Base-by-base conservation (phyloP, 2,888 invertebrate species). In the Xanthostigma xanthostigma region DNA sequence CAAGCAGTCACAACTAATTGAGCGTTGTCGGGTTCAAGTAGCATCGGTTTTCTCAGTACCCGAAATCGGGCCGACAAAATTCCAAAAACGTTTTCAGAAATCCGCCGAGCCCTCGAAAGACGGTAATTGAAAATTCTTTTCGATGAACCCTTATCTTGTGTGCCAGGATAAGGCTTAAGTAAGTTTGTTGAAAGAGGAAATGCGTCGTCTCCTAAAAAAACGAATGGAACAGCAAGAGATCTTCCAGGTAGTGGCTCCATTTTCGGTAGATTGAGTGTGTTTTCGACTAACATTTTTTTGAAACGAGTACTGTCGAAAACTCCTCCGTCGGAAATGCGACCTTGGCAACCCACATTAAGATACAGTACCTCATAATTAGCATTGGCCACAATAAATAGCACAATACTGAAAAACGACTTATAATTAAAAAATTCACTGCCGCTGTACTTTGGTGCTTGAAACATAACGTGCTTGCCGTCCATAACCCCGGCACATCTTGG, bases 301-400 rank as follows among this genome's bases (percentile, higher is more conserved):
- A 50, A 48, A 33, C 6, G 35, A 17, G 48, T 49, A 44, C 55
- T 53, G 41, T 53, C 46, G 13, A 59, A 59, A 17, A 61, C 54
- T 13, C 59, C 62, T 36, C 60, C 59, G 53, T 65, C 63, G 36
- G 55, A 59, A 43, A 60, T 57, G 49, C 57, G 48, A 10, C 64
- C 61, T 53, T 61, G 60, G 34, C 55, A 53, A 9, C 64, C 63
- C 42, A 61, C 54, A 53, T 63, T 60, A 9, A 63, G 59, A 51
- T 54, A 60, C 9, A 58, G 52, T 54, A 64, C 64, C n/a, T 60
- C 59, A 50, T 64, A 66, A 50, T 66, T 54, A 13, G 63, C 62
- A 56, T 67, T 64, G 9, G 60, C 64, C 45, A 64, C 39, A 36
- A 60, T 64, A 45, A 65, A 53, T 41, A 68, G 52, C 3, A 67